Evolutionary conservation across 2,797 vertebrate genomes (phyloP), one percentile per base, ranked within the genome.

Genomic region (Muraenolepis orangiensis): DNA sequence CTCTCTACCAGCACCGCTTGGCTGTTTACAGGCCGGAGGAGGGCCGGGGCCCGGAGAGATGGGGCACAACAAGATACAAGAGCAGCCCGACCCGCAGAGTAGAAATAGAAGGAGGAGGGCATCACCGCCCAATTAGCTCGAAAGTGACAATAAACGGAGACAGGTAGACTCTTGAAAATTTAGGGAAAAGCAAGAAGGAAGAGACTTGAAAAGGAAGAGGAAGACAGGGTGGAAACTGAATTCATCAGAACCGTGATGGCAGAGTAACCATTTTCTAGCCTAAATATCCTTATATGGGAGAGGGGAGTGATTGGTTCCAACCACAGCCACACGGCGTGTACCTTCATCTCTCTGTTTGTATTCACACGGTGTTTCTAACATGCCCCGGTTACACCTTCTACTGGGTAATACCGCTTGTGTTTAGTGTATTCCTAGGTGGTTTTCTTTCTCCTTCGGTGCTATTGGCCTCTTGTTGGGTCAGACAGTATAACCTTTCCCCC

Each of bases 241-340:
- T 76, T 16, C 71, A 74, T 82, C 61, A 79, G 3, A 74, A 75
- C 73, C 76, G 46, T 72, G 76, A 80, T n/a, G 84, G 74, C 78
- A 74, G 75, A 3, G 72, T 76, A 82, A 86, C 85, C 85, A 88
- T 87, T 85, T 30, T 34, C 72, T 8, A 71, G 81, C 84, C 85
- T 86, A 72, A 82, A 88, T 87, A 75, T 79, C 71, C 80, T 46
- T 23, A 71, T 78, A 38, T 82, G 72, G 71, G 75, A 82, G 80
- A 71, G 57, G 70, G 68, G 72, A 81, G 74, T 78, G 67, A 84
- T 87, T 79, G 81, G 70, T 84, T 78, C 77, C 77, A 71, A 76
- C 81, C 74, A 57, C 74, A 80, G 66, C 26, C 75, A 72, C 23
- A 8, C 51, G 26, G n/a, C 10, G 51, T 61, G 51, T 23, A 61